Evolutionary conservation across 1,140 invertebrate genomes (phyloP).

Genomic region (Pollicipes pollicipes): DNA sequence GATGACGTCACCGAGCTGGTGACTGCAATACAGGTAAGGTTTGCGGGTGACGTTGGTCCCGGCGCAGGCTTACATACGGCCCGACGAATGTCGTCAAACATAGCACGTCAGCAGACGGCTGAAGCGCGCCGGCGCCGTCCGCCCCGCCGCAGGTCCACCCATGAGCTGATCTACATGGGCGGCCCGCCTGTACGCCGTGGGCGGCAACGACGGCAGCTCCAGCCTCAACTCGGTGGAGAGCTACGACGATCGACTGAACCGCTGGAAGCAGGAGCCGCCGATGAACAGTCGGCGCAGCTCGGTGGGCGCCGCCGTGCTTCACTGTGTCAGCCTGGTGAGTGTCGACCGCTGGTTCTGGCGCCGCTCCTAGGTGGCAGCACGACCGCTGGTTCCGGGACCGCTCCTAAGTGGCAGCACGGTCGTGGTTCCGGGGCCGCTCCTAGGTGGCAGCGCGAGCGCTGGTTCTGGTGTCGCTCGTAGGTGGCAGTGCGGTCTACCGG

Average conservation of each 20-base stretch:
- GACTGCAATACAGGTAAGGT: not conserved
- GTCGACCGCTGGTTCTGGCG: not conserved
- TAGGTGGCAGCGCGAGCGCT: too few species aligned
- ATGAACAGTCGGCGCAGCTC: conserved; percentile 25
- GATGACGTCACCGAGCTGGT: not conserved
- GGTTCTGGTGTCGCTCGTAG: too few species aligned
- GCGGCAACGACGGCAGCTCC: conserved; percentile 47
- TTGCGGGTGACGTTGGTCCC: conserved; percentile 1
- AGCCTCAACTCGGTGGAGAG: conserved; percentile 47
- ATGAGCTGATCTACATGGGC: conserved; percentile 44
- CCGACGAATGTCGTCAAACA: not conserved
- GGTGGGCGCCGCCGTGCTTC: conserved; percentile 40
- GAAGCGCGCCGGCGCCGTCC: not conserved
- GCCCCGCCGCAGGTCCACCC: conserved; percentile 36
- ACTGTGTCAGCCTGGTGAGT: conserved; percentile 33
- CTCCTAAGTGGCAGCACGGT: too few species aligned
- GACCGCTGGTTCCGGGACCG: too few species aligned
- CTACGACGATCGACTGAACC: conserved; percentile 42
- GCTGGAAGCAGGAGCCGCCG: conserved; percentile 42
- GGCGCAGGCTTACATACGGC: conserved; percentile 11
- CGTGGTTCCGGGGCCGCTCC: too few species aligned
- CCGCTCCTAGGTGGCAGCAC: too few species aligned
- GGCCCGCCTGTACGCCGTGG: conserved; percentile 40
- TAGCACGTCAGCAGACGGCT: not conserved
- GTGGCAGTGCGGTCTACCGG: too few species aligned